A percentile compares a stretch with the other conserved stretches of the same genome.
Evolutionary conservation across 1,140 invertebrate genomes (phyloP).

Genomic region (Hylaeus anthracinus): DNA sequence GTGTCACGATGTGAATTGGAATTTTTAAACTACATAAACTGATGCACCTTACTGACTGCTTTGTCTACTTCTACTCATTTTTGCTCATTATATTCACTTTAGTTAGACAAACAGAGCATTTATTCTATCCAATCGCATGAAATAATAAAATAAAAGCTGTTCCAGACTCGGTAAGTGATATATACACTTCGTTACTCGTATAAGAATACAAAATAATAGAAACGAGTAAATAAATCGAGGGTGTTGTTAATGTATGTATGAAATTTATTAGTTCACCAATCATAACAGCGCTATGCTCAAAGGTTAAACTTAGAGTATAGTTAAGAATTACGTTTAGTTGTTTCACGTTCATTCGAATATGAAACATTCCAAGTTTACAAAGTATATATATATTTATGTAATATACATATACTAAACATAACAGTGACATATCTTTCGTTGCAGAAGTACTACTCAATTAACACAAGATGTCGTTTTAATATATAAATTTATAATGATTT

Average conservation of each 20-base stretch:
- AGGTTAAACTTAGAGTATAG: conserved; percentile 13
- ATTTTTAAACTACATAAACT: too few species aligned
- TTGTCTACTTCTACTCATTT: too few species aligned
- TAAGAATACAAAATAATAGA: not conserved
- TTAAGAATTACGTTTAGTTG: conserved; percentile 7
- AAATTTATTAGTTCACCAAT: conserved; percentile 29
- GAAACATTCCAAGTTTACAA: conserved; percentile 20
- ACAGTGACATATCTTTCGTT: conserved; percentile 18
- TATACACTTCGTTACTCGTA: too few species aligned
- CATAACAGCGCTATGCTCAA: conserved; percentile 19
- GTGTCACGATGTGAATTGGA: too few species aligned
- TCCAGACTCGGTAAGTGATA: too few species aligned
- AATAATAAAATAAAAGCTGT: too few species aligned
- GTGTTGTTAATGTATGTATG: conserved; percentile 16
- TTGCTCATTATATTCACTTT: too few species aligned
- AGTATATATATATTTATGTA: not conserved
- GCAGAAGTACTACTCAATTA: conserved; percentile 40
- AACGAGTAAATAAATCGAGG: not conserved
- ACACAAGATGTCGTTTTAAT: conserved; percentile 43
- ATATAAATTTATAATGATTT: conserved; percentile 70
- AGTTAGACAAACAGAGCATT: too few species aligned
- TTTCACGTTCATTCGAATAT: not conserved
- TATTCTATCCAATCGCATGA: too few species aligned
- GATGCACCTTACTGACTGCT: too few species aligned
- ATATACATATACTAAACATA: conserved; percentile 11